phyloP scores from a whole-genome alignment of 53 echinoderm and acorn worm species.

The Paelopatides confundens region DNA sequence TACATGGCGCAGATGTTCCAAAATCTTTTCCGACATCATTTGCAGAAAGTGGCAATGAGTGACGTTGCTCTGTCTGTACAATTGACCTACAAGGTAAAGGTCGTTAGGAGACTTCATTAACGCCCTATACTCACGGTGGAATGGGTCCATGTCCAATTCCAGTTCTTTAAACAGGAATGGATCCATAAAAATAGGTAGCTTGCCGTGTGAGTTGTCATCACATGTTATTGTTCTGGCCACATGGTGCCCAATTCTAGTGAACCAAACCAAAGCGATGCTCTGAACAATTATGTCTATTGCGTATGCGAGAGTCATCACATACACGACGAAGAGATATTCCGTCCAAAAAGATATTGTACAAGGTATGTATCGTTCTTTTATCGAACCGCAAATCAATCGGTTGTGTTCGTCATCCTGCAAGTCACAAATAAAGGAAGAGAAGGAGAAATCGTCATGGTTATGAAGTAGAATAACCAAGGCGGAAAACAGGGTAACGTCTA shows the following conservation, averaged over 20 bases:
- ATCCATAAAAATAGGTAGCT: neutral
- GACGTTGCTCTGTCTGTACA: constrained; percentile 26
- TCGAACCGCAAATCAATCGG: neutral
- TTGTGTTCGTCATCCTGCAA: neutral
- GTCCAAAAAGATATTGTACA: constrained; percentile 3
- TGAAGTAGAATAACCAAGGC: neutral
- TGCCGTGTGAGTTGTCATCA: neutral
- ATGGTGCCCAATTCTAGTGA: neutral
- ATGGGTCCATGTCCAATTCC: neutral
- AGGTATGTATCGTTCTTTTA: neutral
- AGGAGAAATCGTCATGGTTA: neutral
- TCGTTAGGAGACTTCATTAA: constrained; percentile 17
- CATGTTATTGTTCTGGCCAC: neutral
- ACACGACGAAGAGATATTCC: neutral
- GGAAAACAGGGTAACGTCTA: neutral
- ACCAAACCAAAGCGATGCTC: neutral
- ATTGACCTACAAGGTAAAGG: neutral
- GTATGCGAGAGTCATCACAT: neutral
- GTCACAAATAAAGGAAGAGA: neutral
- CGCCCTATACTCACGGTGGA: neutral
- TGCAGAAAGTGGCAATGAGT: constrained; percentile 6
- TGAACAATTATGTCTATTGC: neutral
- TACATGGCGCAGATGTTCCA: neutral
- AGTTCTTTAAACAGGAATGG: constrained; percentile 1
- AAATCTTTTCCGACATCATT: constrained; percentile 6